Conservation (phyloP, 2,888 invertebrate genomes). For the Tigriopus californicus region DNA sequence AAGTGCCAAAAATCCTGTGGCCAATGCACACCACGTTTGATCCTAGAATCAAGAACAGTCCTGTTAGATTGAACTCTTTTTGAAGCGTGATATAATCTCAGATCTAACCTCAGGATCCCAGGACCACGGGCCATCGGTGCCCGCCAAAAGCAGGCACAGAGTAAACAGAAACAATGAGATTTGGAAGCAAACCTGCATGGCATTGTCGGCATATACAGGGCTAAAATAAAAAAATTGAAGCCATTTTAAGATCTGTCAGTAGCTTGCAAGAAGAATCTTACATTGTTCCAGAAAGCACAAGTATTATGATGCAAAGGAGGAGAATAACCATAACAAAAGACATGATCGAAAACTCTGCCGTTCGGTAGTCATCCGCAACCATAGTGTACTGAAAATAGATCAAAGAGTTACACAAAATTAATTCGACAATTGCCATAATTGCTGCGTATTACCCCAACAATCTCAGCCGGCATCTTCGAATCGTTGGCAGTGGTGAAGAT, state of each 20-base stretch:
- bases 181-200: slow-evolving; percentile 11
- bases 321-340: neutral
- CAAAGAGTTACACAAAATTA: neutral
- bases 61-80: neutral
- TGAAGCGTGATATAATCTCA: neutral
- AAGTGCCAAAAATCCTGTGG: neutral
- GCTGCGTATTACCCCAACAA: neutral
- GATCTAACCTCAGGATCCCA: neutral
- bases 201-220: slow-evolving; percentile 3
- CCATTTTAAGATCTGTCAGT: neutral
- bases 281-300: neutral
- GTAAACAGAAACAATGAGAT: neutral
- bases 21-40: neutral
- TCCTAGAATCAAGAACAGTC: neutral
- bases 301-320: neutral
- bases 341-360: neutral
- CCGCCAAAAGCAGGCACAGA: neutral
- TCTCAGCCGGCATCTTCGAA: neutral
- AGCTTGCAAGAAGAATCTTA: neutral
- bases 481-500: neutral
- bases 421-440: neutral
- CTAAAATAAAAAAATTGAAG: neutral
- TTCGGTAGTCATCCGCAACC: neutral
- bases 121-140: neutral
- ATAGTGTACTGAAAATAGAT: neutral